Base-by-base conservation (phyloP, 2,113 vertebrate species). In the Irena cyanogastra region DNA sequence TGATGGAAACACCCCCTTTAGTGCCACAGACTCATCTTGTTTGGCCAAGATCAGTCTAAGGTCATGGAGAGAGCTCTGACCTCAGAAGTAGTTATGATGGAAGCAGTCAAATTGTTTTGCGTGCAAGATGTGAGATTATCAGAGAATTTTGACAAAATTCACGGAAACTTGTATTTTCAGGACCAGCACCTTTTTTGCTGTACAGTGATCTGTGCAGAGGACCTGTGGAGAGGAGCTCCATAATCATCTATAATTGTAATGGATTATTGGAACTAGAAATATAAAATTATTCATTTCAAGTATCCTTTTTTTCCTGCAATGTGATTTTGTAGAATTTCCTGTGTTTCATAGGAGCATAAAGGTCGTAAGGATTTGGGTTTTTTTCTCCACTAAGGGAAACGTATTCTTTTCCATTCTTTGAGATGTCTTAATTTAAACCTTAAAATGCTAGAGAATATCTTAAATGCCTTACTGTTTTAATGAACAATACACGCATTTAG, bases 361-460 rank as follows among this genome's bases (percentile, higher is more conserved):
- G 1, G 5, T 83, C 0, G 0, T 54, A 56, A 57, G 3, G 6
- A 30, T 52, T 61, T 59, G 5, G 1, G 0, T 0, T 4, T 22
- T 63, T 65, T 49, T 66, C 13, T 28, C 4, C 2, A 11, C 7
- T 15, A 14, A 6, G 56, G 28, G 74, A 81, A 78, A 81, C 1
- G 1, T 87, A 9, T 63, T 78, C 23, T 22, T 60, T 87, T 74
- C 33, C 9, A 35, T 65, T 7, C 30, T 75, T 87, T 59, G 52
- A 63, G 52, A 54, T 39, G 10, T 50, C 30, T 77, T 87, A 53
- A 56, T 80, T 79, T 72, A 83, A 35, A 60, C 17, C 57, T 85
- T 69, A 68, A 83, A 56, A 60, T 22, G 5, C 35, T 52, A 28
- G 27, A 53, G 8, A 72, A 44, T 65, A 47, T 72, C 74, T 83